Evolutionary conservation across 1,140 invertebrate species (phyloP).

Genomic region (Drosophila micromelanica): DNA sequence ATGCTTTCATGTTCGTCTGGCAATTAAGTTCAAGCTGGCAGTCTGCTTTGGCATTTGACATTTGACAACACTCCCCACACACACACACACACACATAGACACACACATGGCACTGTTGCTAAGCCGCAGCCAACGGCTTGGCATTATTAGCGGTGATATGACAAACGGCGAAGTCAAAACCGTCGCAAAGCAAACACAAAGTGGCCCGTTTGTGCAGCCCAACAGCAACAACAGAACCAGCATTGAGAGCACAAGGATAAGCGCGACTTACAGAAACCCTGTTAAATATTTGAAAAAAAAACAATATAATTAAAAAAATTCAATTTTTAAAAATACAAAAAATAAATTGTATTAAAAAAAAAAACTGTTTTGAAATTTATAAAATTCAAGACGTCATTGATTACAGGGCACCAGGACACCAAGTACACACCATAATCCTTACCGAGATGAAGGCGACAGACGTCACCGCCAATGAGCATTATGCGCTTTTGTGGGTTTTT

Average conservation of each 20-base stretch:
- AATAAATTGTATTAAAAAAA: neutral
- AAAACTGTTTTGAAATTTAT: no score
- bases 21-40: constrained; percentile 75
- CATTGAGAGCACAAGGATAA: neutral
- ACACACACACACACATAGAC: neutral
- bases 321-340: no score
- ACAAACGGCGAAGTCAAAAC: constrained; percentile 62
- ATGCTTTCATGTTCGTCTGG: constrained; percentile 50
- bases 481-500: constrained; percentile 54
- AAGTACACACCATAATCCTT: constrained; percentile 6
- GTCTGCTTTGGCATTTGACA: constrained; percentile 53
- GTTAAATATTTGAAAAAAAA: no score
- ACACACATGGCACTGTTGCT: constrained; percentile 27
- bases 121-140: constrained; percentile 54
- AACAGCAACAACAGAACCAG: constrained; percentile 18
- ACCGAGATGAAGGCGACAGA: neutral
- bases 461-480: constrained; percentile 39
- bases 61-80: constrained; percentile 33
- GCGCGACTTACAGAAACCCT: neutral
- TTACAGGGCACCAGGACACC: constrained; percentile 7
- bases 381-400: neutral
- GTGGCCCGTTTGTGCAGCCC: constrained; percentile 38
- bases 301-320: neutral
- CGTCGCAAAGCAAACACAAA: constrained; percentile 53
- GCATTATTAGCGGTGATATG: constrained; percentile 74